Conservation (phyloP, 2,888 invertebrate genomes). For the Acronicta aceris region DNA sequence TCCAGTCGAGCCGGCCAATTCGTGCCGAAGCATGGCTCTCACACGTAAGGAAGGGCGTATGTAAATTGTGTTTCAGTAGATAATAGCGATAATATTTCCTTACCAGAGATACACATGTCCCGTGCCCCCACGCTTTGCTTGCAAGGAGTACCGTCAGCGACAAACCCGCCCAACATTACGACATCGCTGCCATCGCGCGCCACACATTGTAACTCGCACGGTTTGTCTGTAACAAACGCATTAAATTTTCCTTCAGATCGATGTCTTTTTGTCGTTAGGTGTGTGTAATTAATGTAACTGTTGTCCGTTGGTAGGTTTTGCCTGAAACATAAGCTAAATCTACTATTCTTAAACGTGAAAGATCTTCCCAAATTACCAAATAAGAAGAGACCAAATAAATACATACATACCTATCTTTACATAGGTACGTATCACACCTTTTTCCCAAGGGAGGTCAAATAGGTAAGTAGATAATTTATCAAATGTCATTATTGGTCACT, state of each 20-base stretch:
- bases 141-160: conserved; percentile 96
- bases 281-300: neutral
- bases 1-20: too few relatives aligned
- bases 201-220: conserved; percentile 95
- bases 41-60: too few relatives aligned
- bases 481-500: too few relatives aligned
- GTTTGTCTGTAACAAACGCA: conserved; percentile 88
- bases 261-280: neutral
- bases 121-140: conserved; percentile 92
- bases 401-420: too few relatives aligned
- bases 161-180: conserved; percentile 93
- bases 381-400: too few relatives aligned
- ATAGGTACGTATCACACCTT: too few relatives aligned
- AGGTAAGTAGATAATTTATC: too few relatives aligned
- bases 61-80: neutral
- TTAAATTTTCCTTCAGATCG: conserved; percentile 2
- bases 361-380: too few relatives aligned
- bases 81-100: conserved; percentile 46
- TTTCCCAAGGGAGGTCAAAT: too few relatives aligned
- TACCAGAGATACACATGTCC: conserved; percentile 94
- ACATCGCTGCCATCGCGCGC: conserved; percentile 92
- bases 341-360: too few relatives aligned
- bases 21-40: too few relatives aligned
- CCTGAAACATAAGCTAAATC: too few relatives aligned
- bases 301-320: neutral